These are phyloP conservation scores for Pterostichus madidus DNA, from an alignment of 2,888 invertebrate species.

Conservation along the genomic window DNA sequence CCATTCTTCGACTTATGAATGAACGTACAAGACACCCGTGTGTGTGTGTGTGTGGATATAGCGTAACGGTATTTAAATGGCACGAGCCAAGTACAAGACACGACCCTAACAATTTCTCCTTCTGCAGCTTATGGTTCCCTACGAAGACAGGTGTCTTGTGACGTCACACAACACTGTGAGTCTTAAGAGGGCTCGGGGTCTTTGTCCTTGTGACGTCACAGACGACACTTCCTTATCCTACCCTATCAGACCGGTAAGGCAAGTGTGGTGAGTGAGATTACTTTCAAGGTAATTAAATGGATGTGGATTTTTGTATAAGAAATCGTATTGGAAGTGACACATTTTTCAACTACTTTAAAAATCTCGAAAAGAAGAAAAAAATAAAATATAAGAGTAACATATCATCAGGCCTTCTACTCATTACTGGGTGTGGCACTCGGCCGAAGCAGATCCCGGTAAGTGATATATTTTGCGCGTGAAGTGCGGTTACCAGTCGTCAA, in stretches of 20 bases:
- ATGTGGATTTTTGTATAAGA: too few species aligned
- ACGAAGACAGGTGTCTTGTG: slow-evolving; percentile 58
- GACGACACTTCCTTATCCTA: slow-evolving; percentile 48
- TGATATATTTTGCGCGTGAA: too few species aligned
- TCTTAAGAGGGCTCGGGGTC: slow-evolving; percentile 31
- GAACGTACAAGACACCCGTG: background rate
- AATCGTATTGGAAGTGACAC: too few species aligned
- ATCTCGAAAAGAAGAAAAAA: too few species aligned
- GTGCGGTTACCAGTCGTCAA: too few species aligned
- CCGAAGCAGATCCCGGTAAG: too few species aligned
- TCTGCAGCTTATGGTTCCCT: too few species aligned
- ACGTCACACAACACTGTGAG: slow-evolving; percentile 27
- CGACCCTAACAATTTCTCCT: background rate
- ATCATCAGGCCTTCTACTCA: too few species aligned
- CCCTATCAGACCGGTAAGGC: background rate
- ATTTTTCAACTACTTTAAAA: too few species aligned
- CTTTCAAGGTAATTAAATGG: background rate
- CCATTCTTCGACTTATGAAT: slow-evolving; percentile 23
- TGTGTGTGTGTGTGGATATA: background rate
- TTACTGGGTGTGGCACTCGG: too few species aligned
- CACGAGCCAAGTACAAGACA: background rate
- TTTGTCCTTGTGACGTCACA: slow-evolving; percentile 55
- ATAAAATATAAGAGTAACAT: too few species aligned
- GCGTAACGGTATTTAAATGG: slow-evolving; percentile 33
- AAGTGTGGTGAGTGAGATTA: background rate